Evolutionary conservation across 2,113 vertebrate species (phyloP), one percentile per base, ranked within the genome.

Genomic region (Microtus richardsoni): DNA sequence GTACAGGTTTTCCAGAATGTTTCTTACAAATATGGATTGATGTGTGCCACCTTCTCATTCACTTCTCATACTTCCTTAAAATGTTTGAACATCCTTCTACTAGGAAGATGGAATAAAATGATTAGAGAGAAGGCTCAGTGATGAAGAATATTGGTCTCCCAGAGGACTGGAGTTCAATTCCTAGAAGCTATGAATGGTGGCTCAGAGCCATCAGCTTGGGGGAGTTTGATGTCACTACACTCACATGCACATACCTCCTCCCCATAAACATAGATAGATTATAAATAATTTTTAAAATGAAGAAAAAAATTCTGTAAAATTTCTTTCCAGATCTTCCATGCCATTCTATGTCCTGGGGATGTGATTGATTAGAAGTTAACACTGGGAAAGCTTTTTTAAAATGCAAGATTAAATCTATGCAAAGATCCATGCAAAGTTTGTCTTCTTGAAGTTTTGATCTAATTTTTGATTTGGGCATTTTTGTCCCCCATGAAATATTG

Each of bases 401-500:
- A 97, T 97, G 96, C 30, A 89, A 97, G 97, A 89, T 98, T 22
- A 96, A 95, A 97, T 95, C 92, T 94, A 96, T 95, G 91, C 95
- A 98, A 97, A 98, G 97, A 95, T 93, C 90, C 97, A 97, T 96
- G 89, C 83, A 95, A 88, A 94, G 97, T 98, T 97, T 97, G 94
- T 95, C 96, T 97, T 98, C 97, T 98, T 97, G 97, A 98, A 98
- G 97, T 97, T 96, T 97, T 89, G 83, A 89, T 79, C 95, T 96
- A 97, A 96, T 92, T 97, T 98, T 98, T 98, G 97, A 98, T 98
- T 97, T 97, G 96, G 97, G 79, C 88, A 88, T 95, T 98, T 85
- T 98, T 98, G 92, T 94, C 86, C 54, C 78, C 95, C 97, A 95
- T 98, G 96, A 99, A 98, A 98, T 98, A 98, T 98, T 97, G 95